These are phyloP conservation scores for Acrocephalus arundinaceus DNA, from an alignment of 2,113 vertebrate species.

Conservation along the genomic window DNA sequence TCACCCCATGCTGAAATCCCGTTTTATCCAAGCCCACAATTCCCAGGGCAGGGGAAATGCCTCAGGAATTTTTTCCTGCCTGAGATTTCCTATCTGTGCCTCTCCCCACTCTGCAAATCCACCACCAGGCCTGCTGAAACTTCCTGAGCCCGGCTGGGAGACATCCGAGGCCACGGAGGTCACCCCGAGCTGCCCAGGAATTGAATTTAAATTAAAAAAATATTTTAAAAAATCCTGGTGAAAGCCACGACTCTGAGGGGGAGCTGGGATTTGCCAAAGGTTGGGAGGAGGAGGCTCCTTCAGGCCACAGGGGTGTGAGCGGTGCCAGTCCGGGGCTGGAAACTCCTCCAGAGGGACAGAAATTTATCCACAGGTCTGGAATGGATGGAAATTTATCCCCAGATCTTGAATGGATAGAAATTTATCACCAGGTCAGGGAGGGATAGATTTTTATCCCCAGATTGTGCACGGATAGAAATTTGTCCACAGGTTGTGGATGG, in stretches of 20 bases:
- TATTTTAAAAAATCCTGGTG: accelerated
- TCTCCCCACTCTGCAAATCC: not conserved
- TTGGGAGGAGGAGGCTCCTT: not conserved
- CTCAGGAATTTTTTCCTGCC: not conserved
- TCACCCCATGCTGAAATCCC: not conserved
- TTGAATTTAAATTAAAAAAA: not conserved
- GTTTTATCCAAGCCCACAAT: not conserved
- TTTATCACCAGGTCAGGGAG: no score
- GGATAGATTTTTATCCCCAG: no score
- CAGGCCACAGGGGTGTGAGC: not conserved
- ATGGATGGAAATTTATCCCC: no score
- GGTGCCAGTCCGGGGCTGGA: accelerated
- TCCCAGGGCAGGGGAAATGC: not conserved
- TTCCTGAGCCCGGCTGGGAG: not conserved
- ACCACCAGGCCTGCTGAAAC: not conserved
- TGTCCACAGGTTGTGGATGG: no score
- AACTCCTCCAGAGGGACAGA: not conserved
- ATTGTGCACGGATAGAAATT: no score
- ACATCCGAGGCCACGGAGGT: not conserved
- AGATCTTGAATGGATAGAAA: no score
- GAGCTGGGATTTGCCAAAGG: not conserved
- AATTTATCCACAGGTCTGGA: no score
- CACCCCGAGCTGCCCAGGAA: not conserved
- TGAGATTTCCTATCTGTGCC: not conserved
- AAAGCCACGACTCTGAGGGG: not conserved